A percentile compares a stretch with the other conserved stretches of the same genome.
phyloP scores from a whole-genome alignment of 92 coral and sea anemone species.

The Palythoa caribaeorum region DNA sequence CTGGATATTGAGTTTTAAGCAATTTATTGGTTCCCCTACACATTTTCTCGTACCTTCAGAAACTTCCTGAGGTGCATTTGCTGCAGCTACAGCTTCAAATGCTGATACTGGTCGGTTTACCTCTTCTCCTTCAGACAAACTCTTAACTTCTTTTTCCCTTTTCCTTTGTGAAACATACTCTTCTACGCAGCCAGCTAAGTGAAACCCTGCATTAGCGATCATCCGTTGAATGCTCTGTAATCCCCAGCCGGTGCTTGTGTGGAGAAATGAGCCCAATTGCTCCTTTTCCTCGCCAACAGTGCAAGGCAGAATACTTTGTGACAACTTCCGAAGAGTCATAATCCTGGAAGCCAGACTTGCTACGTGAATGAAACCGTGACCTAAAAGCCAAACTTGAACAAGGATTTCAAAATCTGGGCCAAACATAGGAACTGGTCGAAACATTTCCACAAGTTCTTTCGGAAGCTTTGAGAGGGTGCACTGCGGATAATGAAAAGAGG shows the following conservation, averaged over 20 bases:
- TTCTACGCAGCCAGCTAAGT: slow-evolving; percentile 63
- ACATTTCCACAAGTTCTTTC: slow-evolving; percentile 73
- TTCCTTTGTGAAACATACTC: slow-evolving; percentile 36
- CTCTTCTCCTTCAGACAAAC: not conserved
- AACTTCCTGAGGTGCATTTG: slow-evolving; percentile 58
- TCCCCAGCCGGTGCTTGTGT: slow-evolving; percentile 93
- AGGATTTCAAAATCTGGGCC: slow-evolving; percentile 88
- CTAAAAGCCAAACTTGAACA: slow-evolving; percentile 86
- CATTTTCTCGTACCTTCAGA: slow-evolving; percentile 55
- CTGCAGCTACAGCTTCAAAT: slow-evolving; percentile 63
- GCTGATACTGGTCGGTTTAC: slow-evolving; percentile 28
- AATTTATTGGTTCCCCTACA: too few relatives aligned
- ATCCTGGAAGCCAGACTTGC: slow-evolving; percentile 84
- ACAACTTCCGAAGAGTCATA: slow-evolving; percentile 75
- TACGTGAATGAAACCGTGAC: slow-evolving; percentile 93
- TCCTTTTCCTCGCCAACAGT: slow-evolving; percentile 62
- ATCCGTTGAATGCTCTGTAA: slow-evolving; percentile 78
- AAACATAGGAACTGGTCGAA: slow-evolving; percentile 90
- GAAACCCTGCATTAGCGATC: slow-evolving; percentile 85
- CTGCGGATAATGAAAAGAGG: slow-evolving; percentile 44
- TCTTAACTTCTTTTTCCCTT: slow-evolving; percentile 20
- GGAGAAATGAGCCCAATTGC: slow-evolving; percentile 76
- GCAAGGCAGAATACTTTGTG: slow-evolving; percentile 70
- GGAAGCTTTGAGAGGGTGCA: slow-evolving; percentile 82
- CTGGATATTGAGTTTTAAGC: too few relatives aligned